Evolutionary conservation across 2,888 invertebrate species (phyloP), one percentile per base, ranked within the genome.

Genomic region (Chouioia cunea): DNA sequence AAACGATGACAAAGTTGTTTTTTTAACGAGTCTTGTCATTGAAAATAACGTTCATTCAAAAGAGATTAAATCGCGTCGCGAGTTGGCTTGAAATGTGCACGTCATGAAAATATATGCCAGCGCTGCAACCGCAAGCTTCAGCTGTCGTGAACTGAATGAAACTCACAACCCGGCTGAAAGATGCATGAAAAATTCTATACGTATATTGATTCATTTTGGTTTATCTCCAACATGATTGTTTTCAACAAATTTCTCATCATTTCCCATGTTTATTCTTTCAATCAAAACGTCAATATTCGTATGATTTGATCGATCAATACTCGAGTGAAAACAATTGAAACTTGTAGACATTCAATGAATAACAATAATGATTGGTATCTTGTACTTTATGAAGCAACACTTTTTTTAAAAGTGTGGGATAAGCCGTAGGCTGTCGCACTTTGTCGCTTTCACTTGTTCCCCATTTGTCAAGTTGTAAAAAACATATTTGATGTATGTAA

Each of bases 381-480:
- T 27, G 57, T 43, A 36, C 48, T 57, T 44, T 52, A 22, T 58
- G 36, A 23, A 36, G 16, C 23, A 23, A 44, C 44, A 50, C 36
- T 10, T 65, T 36, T 36, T 65, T 65, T 57, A 57, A 43, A 57
- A 65, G 58, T 65, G 57, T 10, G 27, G 6, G 20, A 56, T 47
- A 22, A 16, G 22, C 16, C 43, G 44, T 6, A 36, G 65, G 16
- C 20, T 56, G 65, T 43, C 18, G 56, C 20, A n/a, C 44, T 65
- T 65, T 65, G 58, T 65, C 58, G 58, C 65, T 65, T 65, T 65
- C 58, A 65, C 65, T 65, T 65, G 48, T 52, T 58, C 58, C 50
- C 47, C 16, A 54, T 47, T 47, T 50, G 27, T 22, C 6, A 10
- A 36, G 36, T 8, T 36, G 2, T 36, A 10, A 10, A 3, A 10